Conservation (phyloP, 2,888 invertebrate species). For the Campaea margaritaria region DNA sequence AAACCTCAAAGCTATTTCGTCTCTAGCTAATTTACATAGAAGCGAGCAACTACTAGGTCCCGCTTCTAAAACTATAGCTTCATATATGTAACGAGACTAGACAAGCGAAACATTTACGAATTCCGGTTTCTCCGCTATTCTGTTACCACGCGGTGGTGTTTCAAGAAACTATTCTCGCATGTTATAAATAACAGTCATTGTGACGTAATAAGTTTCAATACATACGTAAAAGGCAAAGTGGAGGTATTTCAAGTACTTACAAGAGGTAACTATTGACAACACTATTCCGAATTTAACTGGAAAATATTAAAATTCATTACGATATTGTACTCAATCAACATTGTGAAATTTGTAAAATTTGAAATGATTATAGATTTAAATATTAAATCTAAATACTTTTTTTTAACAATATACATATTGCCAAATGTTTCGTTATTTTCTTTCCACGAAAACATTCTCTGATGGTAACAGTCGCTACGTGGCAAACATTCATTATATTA, state of each 20-base stretch:
- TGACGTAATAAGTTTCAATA: constrained; percentile 40
- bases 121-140: constrained; percentile 74
- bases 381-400: too few relatives aligned
- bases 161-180: constrained; percentile 54
- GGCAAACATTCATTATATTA: too few relatives aligned
- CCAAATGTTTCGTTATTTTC: too few relatives aligned
- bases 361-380: too few relatives aligned
- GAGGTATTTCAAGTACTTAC: constrained; percentile 1
- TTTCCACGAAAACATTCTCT: too few relatives aligned
- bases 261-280: not conserved
- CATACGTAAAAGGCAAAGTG: constrained; percentile 15
- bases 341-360: too few relatives aligned
- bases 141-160: constrained; percentile 67
- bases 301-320: too few relatives aligned
- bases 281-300: too few relatives aligned
- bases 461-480: too few relatives aligned
- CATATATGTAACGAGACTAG: constrained; percentile 53
- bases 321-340: too few relatives aligned
- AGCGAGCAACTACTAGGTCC: constrained; percentile 54
- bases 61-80: constrained; percentile 43
- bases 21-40: constrained; percentile 59
- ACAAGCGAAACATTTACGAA: constrained; percentile 61
- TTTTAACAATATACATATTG: too few relatives aligned
- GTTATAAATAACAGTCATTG: constrained; percentile 59
- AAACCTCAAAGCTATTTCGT: constrained; percentile 51